Percentiles rank a stretch among this genome's conserved stretches.
These are phyloP conservation scores for Ivindomyrus marchei DNA, from an alignment of 2,113 vertebrate genomes.

Conservation along the genomic window DNA sequence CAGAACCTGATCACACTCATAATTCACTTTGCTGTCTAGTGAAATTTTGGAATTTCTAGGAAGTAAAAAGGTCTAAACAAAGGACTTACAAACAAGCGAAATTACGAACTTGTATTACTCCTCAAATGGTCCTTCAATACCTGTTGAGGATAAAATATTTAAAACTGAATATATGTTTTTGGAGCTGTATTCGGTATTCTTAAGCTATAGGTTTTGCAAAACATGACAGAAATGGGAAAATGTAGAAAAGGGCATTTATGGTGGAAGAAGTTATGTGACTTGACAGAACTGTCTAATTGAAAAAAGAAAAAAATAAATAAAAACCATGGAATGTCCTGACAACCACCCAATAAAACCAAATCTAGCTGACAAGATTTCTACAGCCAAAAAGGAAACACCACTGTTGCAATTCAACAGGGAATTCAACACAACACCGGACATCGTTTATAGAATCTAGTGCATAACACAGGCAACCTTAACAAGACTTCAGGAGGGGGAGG, in stretches of 20 bases:
- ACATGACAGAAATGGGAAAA: constrained; percentile 43
- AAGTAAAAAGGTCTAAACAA: constrained; percentile 66
- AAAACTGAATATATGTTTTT: constrained; percentile 54
- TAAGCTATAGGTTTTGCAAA: constrained; percentile 53
- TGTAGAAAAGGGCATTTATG: constrained; percentile 41
- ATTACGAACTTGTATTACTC: constrained; percentile 73
- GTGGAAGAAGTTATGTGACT: constrained; percentile 33
- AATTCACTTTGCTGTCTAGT: constrained; percentile 48
- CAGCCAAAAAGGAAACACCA: background rate
- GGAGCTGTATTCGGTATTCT: constrained; percentile 54
- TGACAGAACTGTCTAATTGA: background rate
- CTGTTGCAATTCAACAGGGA: background rate
- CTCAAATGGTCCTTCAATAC: constrained; percentile 73
- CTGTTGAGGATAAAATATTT: constrained; percentile 75
- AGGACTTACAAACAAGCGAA: constrained; percentile 74
- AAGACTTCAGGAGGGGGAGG: background rate
- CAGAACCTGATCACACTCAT: constrained; percentile 43
- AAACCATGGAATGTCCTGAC: background rate
- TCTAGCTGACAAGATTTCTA: background rate
- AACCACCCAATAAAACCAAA: background rate
- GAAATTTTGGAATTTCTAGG: constrained; percentile 59
- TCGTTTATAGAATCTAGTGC: background rate
- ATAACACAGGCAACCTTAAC: background rate
- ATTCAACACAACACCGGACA: background rate
- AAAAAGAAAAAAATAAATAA: background rate